Base-by-base conservation (phyloP, 2,888 invertebrate species). In the Danaus chrysippus region DNA sequence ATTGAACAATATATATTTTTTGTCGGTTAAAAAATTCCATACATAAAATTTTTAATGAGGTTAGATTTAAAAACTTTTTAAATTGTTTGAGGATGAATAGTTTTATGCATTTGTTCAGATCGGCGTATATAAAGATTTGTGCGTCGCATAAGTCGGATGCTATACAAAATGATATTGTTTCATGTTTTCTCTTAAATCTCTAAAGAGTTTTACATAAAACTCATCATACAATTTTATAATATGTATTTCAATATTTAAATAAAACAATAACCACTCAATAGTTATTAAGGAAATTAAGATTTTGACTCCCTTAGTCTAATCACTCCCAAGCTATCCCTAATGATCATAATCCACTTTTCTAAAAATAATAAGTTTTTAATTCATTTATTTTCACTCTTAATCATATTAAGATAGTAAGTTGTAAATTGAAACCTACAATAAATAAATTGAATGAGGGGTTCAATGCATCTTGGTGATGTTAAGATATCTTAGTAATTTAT, bases 51-150 rank as follows among this genome's bases (percentile, higher is more conserved):
- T 42, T 12, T n/a, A 54, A 54, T 54, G 41, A 55, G 55, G 55
- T 55, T 55, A 55, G 55, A 42, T 55, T 42, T 9, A 41, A 41
- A 12, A 49, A 49, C 52, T 52, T 15, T 42, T 11, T 10, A n/a
- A n/a, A 57, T 23, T 57, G 19, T 15, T 57, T 19, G 13, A 41
- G 41, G 34, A 49, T 49, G 10, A 17, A 15, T 49, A 17, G 10
- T 17, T 11, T 10, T 17, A 10, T 49, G 86, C 87, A 86, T 78
- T 80, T 69, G 72, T 81, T 86, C 86, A 86, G 87, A 83, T 73
- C 86, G 76, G 72, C 71, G 75, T 74, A 81, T 75, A 67, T 59
- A 46, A 61, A 84, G 80, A 56, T 62, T 71, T 65, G 62, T 83
- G 65, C 76, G 73, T 75, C 75, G 85, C 79, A 83, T 85, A 83